phyloP scores from a whole-genome alignment of 2,113 vertebrate genomes.

The Australoheros scitulus region DNA sequence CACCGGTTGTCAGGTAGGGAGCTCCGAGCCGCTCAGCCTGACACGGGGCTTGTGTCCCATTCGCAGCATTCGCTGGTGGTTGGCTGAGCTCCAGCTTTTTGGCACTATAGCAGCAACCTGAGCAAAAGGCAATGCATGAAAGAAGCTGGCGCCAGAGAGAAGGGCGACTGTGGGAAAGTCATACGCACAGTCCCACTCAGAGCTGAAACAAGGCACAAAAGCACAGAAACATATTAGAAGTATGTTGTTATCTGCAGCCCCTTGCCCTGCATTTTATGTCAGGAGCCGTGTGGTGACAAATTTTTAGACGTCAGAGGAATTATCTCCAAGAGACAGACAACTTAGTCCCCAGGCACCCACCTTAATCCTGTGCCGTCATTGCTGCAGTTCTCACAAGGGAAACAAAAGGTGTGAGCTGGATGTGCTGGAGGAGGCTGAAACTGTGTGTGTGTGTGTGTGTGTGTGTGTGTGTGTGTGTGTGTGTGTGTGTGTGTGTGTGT shows the following conservation, averaged over 20 bases:
- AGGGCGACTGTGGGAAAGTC: not conserved
- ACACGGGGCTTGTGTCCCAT: not conserved
- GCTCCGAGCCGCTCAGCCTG: not conserved
- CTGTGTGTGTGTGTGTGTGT: not conserved
- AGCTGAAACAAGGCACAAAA: not conserved
- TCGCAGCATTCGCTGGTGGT: not conserved
- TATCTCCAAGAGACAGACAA: conserved; percentile 26
- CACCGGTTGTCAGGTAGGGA: not conserved
- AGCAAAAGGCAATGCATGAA: not conserved
- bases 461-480: not conserved
- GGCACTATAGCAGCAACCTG: not conserved
- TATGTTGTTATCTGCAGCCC: not conserved
- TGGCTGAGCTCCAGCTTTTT: conserved; percentile 31
- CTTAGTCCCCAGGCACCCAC: not conserved
- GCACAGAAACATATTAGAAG: not conserved
- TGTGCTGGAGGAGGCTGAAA: not conserved
- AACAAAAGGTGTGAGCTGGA: conserved; percentile 9
- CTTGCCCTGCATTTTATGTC: not conserved
- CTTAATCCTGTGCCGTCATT: conserved; percentile 5
- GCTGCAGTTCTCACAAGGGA: not conserved
- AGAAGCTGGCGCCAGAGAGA: conserved; percentile 19
- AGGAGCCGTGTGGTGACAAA: not conserved
- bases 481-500: not conserved
- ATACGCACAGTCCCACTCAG: not conserved
- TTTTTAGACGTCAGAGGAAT: conserved; percentile 7